Evolutionary conservation across 2,113 vertebrate genomes (phyloP).

Genomic region (Oryzias javanicus): DNA sequence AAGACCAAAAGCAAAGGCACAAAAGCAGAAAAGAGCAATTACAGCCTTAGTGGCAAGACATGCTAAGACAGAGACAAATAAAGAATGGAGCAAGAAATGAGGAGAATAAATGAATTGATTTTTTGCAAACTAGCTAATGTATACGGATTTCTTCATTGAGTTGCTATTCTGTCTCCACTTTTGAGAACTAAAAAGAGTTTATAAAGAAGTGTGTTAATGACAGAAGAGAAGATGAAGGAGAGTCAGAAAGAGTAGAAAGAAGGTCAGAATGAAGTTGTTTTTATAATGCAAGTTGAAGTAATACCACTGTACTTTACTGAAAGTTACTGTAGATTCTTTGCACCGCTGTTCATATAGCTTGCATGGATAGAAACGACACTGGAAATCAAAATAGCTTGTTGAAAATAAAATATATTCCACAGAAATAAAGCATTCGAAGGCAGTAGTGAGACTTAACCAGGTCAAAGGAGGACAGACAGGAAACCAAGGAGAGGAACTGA

Average conservation of each 20-base stretch:
- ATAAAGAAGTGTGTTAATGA: slow-evolving; percentile 7
- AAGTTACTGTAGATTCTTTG: too few species aligned
- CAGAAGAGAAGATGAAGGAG: slow-evolving; percentile 5
- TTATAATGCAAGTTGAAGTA: not conserved
- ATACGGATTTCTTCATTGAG: not conserved
- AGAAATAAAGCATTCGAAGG: slow-evolving; percentile 12
- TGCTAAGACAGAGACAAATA: slow-evolving; percentile 35
- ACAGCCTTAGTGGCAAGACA: slow-evolving; percentile 33
- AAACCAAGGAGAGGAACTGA: slow-evolving; percentile 50
- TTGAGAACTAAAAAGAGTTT: not conserved
- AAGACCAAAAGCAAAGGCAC: slow-evolving; percentile 33
- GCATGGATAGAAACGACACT: too few species aligned
- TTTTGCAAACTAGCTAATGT: not conserved
- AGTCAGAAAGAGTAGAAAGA: not conserved
- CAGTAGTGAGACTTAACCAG: slow-evolving; percentile 18
- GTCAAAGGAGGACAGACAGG: slow-evolving; percentile 46
- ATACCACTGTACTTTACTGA: too few species aligned
- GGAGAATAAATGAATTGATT: slow-evolving; percentile 30
- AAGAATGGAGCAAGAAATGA: slow-evolving; percentile 26
- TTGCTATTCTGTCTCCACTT: slow-evolving; percentile 14
- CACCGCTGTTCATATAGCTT: too few species aligned
- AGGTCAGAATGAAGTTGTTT: not conserved
- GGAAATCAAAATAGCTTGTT: not conserved
- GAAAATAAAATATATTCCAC: not conserved
- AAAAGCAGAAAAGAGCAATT: slow-evolving; percentile 46